These are phyloP conservation scores for Apamea monoglypha DNA, from an alignment of 2,888 invertebrate species.

Conservation along the genomic window DNA sequence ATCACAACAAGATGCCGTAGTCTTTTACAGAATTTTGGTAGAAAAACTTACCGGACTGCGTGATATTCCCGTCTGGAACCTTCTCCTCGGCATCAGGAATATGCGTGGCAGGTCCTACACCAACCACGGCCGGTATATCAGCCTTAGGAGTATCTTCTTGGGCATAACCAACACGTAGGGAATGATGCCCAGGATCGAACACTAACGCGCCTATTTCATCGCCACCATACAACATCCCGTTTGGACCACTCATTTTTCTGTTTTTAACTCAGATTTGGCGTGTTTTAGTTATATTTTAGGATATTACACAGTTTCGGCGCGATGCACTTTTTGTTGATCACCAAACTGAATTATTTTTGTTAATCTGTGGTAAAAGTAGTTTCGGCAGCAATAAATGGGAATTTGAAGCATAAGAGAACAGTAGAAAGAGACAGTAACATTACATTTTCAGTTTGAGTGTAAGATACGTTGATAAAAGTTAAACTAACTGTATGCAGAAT, in stretches of 20 bases:
- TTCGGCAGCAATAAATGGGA: rapidly evolving
- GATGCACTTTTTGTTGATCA: conserved; percentile 61
- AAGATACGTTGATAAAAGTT: too few species aligned
- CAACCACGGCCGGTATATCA: conserved; percentile 98
- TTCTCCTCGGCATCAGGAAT: conserved; percentile 94
- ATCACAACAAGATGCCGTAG: neutral
- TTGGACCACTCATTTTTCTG: conserved; percentile 85
- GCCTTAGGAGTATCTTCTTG: conserved; percentile 99
- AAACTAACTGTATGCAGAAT: too few species aligned
- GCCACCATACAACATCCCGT: conserved; percentile 96
- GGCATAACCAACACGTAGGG: conserved; percentile 97
- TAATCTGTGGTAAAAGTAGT: conserved; percentile 39
- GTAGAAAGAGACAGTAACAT: conserved; percentile 8
- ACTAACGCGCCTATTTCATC: conserved; percentile 99
- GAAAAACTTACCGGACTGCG: conserved; percentile 86
- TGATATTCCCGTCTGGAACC: conserved; percentile 93
- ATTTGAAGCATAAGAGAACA: neutral
- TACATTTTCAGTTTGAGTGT: neutral
- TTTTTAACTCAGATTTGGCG: conserved; percentile 17
- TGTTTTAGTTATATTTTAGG: conserved; percentile 11
- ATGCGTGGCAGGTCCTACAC: conserved; percentile 93
- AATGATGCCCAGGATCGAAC: conserved; percentile 96
- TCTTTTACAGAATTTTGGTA: neutral
- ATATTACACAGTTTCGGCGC: conserved; percentile 55
- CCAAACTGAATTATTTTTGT: conserved; percentile 10